These are phyloP conservation scores for Laticauda colubrina DNA, from an alignment of 2,113 vertebrate species.

Conservation along the genomic window DNA sequence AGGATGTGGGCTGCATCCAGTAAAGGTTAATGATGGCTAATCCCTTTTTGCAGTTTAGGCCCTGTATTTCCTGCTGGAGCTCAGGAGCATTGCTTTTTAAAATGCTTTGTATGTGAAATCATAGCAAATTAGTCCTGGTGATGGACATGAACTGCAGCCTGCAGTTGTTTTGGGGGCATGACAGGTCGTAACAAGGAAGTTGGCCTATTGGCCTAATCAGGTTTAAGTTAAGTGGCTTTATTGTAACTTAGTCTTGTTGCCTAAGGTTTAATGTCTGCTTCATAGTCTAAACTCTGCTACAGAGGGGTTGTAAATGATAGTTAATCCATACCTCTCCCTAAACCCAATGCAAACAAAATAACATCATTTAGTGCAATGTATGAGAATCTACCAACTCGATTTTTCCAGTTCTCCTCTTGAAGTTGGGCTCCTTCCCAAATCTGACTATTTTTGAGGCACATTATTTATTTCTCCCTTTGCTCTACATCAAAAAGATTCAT, in stretches of 20 bases:
- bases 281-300: not conserved
- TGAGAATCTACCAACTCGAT: not conserved
- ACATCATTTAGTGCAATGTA: not conserved
- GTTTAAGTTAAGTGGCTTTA: not conserved
- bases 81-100: not conserved
- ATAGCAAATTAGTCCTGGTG: not conserved
- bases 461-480: not conserved
- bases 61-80: not conserved
- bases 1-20: not conserved
- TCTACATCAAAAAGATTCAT: not conserved
- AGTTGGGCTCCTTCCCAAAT: not conserved
- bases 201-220: not conserved
- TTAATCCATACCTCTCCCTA: not conserved
- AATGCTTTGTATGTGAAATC: not conserved
- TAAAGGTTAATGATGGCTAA: not conserved
- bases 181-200: not conserved
- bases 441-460: not conserved
- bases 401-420: not conserved
- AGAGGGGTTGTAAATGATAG: not conserved
- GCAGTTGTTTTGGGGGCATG: not conserved
- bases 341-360: not conserved
- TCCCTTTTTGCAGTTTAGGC: not conserved
- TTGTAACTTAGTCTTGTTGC: not conserved
- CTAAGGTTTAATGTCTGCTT: not conserved
- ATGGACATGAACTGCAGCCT: not conserved